A percentile compares a stretch with the other conserved stretches of the same genome.
Conservation (phyloP, 2,888 invertebrate genomes). For the Pollenia griseotomentosa region DNA sequence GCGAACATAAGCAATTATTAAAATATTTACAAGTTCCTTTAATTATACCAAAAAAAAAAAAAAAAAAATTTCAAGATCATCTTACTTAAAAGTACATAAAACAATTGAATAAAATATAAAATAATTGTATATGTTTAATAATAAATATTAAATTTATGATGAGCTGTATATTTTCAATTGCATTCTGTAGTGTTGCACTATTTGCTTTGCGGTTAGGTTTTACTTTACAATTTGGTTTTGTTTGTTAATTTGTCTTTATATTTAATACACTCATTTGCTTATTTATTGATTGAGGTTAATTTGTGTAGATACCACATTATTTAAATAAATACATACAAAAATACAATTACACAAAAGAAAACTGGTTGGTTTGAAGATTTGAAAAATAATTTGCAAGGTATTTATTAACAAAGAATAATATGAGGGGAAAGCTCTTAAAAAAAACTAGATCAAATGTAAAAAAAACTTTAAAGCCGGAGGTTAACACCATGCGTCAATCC, state of each 20-base stretch:
- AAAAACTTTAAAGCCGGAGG: no score
- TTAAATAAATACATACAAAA: not conserved
- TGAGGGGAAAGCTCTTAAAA: no score
- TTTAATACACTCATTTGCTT: constrained; percentile 36
- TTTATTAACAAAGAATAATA: not conserved
- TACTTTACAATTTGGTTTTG: constrained; percentile 30
- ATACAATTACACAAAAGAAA: not conserved
- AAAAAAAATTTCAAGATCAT: not conserved
- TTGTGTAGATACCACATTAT: constrained; percentile 1
- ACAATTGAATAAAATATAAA: no score
- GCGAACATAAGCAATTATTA: not conserved
- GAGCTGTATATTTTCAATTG: not conserved
- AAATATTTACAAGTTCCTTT: not conserved
- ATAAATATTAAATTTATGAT: not conserved
- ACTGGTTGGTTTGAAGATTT: not conserved
- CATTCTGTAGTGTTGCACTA: constrained; percentile 10
- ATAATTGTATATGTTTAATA: no score
- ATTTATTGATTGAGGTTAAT: constrained; percentile 23
- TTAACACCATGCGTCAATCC: no score
- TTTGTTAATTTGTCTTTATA: constrained; percentile 49
- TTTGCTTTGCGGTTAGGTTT: constrained; percentile 45
- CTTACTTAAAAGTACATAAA: no score
- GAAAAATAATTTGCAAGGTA: constrained; percentile 16
- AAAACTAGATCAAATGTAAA: no score
- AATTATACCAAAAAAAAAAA: not conserved